Percentiles rank a stretch among this genome's conserved stretches.
These are phyloP conservation scores for Myanophis thanlyinensis DNA, from an alignment of 2,113 vertebrate species.

Conservation along the genomic window DNA sequence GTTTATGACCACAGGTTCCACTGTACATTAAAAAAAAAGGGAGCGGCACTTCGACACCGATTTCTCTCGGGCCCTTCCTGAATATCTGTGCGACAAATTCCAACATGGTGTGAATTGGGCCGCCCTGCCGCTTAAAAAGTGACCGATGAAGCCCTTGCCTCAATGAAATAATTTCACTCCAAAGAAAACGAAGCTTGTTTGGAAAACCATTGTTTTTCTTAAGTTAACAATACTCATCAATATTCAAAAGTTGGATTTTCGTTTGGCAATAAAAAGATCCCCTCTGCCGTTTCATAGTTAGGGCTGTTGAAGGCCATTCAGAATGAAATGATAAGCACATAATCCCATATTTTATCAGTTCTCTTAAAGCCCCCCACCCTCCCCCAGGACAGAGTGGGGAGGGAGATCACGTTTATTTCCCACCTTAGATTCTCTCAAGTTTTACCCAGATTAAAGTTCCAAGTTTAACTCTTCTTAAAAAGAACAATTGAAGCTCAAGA, in stretches of 20 bases:
- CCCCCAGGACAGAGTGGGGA: neutral
- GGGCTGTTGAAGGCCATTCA: neutral
- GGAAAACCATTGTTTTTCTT: neutral
- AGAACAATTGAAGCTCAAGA: neutral
- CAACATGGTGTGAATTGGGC: neutral
- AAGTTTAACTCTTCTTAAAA: neutral
- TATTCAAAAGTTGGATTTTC: slow-evolving; percentile 20
- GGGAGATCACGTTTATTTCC: neutral
- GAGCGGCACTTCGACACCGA: neutral
- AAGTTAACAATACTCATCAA: slow-evolving; percentile 8
- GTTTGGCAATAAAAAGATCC: slow-evolving; percentile 22
- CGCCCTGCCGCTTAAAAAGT: too few relatives aligned
- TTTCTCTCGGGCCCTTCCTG: neutral
- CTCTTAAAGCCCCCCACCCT: neutral
- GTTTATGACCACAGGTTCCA: too few relatives aligned
- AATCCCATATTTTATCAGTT: neutral
- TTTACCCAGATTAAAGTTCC: neutral
- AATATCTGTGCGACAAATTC: neutral
- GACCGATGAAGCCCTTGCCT: neutral
- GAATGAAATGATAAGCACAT: neutral
- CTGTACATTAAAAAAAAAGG: too few relatives aligned
- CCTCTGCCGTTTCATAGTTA: slow-evolving; percentile 4
- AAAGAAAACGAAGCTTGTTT: neutral
- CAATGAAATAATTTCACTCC: neutral
- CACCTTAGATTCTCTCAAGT: neutral